A percentile compares a stretch with the other conserved stretches of the same genome.
These are phyloP conservation scores for Colletes latitarsis DNA, from an alignment of 1,140 invertebrate species.

Conservation along the genomic window DNA sequence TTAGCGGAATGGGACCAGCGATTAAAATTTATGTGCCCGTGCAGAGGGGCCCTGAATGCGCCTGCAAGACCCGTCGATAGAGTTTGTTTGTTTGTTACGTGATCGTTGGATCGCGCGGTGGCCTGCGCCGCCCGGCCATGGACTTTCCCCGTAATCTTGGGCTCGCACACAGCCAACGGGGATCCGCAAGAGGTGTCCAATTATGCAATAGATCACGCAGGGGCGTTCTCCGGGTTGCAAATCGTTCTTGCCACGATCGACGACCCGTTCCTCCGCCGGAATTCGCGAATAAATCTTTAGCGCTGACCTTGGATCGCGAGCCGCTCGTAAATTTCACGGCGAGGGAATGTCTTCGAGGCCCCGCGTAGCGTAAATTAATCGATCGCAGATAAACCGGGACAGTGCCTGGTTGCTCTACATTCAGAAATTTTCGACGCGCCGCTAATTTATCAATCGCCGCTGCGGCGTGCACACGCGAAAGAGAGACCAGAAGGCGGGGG, in stretches of 20 bases:
- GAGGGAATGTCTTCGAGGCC: neutral
- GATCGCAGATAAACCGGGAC: constrained; percentile 43
- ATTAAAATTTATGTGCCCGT: constrained; percentile 42
- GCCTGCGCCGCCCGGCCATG: neutral
- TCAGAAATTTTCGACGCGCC: constrained; percentile 41
- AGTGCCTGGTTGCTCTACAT: constrained; percentile 39
- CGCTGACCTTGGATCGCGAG: constrained; percentile 31
- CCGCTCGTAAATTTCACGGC: constrained; percentile 39
- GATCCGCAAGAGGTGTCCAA: constrained; percentile 26
- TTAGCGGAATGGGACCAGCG: constrained; percentile 42
- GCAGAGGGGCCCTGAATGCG: too few species aligned
- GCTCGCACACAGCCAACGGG: neutral
- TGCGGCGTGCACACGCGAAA: too few species aligned
- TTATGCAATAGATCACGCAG: constrained; percentile 50
- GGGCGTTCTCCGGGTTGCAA: constrained; percentile 34
- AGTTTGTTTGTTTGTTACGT: constrained; percentile 5
- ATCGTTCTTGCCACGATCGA: constrained; percentile 9
- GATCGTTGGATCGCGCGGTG: constrained; percentile 28
- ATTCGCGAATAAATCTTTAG: constrained; percentile 39
- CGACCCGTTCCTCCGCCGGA: neutral
- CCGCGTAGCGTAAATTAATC: constrained; percentile 42
- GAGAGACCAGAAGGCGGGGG: neutral
- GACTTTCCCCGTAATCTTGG: constrained; percentile 45
- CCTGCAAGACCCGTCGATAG: too few species aligned
- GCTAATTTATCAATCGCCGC: constrained; percentile 32